phyloP scores from a whole-genome alignment of 2,888 invertebrate species.

The Allolobophora icterica region DNA sequence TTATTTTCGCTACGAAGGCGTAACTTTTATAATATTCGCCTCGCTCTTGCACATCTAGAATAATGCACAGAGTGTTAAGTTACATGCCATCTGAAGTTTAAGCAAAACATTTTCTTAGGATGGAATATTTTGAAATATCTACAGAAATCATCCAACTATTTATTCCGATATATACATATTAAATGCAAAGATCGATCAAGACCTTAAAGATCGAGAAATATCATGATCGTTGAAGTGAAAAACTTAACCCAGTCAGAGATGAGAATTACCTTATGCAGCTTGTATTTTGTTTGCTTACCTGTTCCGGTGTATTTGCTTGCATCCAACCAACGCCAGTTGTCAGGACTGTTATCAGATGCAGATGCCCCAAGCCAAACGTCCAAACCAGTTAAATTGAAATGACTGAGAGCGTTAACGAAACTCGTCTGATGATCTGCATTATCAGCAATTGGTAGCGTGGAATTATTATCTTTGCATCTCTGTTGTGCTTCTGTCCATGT shows the following conservation, averaged over 20 bases:
- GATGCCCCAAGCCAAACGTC: background rate
- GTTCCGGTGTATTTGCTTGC: background rate
- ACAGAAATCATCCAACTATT: no score
- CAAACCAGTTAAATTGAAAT: background rate
- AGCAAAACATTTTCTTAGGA: no score
- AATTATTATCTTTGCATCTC: background rate
- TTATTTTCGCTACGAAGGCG: background rate
- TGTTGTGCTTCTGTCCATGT: background rate
- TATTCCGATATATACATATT: no score
- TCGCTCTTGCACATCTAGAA: background rate
- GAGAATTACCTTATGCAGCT: no score
- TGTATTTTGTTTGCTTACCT: background rate
- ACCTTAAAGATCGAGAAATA: no score
- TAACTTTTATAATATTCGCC: background rate
- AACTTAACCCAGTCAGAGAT: no score
- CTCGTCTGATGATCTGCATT: background rate
- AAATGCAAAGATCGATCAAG: no score
- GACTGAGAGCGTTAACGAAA: background rate
- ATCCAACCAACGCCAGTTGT: background rate
- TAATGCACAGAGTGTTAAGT: background rate
- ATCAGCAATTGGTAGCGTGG: background rate
- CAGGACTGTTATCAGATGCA: background rate
- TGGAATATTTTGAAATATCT: no score
- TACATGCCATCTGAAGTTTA: no score
- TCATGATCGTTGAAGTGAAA: no score